Percentiles rank a stretch among this genome's conserved stretches.
Evolutionary conservation across 2,888 invertebrate species (phyloP).

Genomic region (Keiferia lycopersicella): DNA sequence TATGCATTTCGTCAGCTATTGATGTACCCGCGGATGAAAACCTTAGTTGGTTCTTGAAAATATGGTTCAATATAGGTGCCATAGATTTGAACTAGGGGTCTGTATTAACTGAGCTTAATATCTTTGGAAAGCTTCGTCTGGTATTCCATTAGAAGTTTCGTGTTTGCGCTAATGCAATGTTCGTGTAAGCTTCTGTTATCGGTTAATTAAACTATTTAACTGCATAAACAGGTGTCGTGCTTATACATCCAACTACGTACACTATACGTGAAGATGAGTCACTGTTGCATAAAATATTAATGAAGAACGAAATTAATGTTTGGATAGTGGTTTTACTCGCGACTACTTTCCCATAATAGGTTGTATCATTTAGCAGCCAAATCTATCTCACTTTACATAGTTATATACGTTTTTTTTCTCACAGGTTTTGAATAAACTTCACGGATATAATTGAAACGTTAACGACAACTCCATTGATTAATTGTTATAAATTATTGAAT

Average conservation of each 20-base stretch:
- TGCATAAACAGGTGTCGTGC: not conserved
- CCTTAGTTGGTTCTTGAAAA: not conserved
- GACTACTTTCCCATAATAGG: no score
- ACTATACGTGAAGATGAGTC: not conserved
- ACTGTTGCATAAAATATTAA: not conserved
- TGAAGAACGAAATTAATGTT: no score
- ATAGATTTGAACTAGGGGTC: not conserved
- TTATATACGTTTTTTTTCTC: no score
- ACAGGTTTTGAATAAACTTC: no score
- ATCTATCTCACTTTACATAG: no score
- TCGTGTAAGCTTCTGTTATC: not conserved
- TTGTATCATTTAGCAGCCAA: no score
- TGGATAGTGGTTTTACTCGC: no score
- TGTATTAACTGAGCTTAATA: not conserved
- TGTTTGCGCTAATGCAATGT: constrained; percentile 4
- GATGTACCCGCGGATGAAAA: no score
- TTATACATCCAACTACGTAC: not conserved
- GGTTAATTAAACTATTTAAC: not conserved
- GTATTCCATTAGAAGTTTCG: not conserved
- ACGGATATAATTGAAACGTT: no score
- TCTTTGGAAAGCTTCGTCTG: not conserved
- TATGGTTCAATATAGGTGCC: not conserved
- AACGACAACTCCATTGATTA: no score
- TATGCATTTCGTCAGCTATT: not conserved
- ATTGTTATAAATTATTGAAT: no score